Base-by-base conservation (phyloP, 1,140 invertebrate species). In the Caenorhabditis remanei region DNA sequence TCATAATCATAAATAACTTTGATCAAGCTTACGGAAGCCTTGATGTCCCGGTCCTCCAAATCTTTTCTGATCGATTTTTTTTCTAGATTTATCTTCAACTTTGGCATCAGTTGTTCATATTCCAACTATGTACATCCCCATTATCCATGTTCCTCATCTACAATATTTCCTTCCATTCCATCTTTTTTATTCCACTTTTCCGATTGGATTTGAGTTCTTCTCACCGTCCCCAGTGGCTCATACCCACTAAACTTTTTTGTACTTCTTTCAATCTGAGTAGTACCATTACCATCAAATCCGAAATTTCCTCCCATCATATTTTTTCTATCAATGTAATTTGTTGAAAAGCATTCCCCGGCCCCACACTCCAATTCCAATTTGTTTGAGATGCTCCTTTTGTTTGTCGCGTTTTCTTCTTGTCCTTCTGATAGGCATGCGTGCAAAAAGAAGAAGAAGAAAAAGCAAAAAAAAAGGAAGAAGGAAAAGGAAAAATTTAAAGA, bases 271-370 rank as follows among this genome's bases (percentile, higher is more conserved):
- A 79, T 79, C 71, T 79, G n/a, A 50, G 46, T 50, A 79, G 19
- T 14, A 58, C n/a, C 55, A 58, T 32, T 53, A 53, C 63, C 32
- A 67, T 67, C 63, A 32, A 32, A 67, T 67, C 32, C 65, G 14
- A 46, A 16, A 71, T 48, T 46, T 46, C 46, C 71, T 53, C 46
- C 71, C 71, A 79, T 13, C 43, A 79, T 79, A 53, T 79, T 79
- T 58, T 79, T 79, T 79, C 71, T 79, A 79, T 79, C 71, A 79
- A 79, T 79, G 71, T 79, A 79, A 79, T 79, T 79, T 79, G 71
- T 79, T 79, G 71, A 79, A 79, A 79, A 79, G 71, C 71, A 79
- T 79, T 79, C 71, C 61, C 19, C 50, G 16, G 50, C 32, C 32
- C 32, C 32, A 16, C 71, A 79, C 71, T 79, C 71, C 71, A 79